Evolutionary conservation across 2,888 invertebrate genomes (phyloP), one percentile per base, ranked within the genome.

Genomic region (Drosophila testacea): DNA sequence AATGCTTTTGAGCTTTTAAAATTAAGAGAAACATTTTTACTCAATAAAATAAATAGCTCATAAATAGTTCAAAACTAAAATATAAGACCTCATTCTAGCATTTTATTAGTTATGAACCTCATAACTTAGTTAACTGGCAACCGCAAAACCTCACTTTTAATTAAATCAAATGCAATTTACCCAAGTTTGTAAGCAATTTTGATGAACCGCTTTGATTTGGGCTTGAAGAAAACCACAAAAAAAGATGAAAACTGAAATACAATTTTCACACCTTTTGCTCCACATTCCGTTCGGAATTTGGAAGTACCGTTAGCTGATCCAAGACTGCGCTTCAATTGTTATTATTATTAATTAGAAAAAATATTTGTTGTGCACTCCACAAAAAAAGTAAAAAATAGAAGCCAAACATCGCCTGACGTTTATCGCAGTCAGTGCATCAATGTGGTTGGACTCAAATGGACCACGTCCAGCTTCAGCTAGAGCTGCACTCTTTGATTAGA

Each of bases 341-440:
- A 90, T 89, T 90, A 89, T 89, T 89, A 90, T 89, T 89, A 89
- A 89, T 89, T 89, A 89, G 86, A 83, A 89, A 84, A 83, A 85
- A 89, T 87, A 89, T 88, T 87, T 89, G 83, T 80, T 80, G 69
- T 72, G 78, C 66, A 59, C 39, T 51, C 79, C 42, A 54, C 42
- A 75, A 77, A 52, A 70, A 10, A 63, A 6, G 30, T 0, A 51
- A 34, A 55, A 67, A 50, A 54, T 44, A 59, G 46, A 61, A 61
- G n/a, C 51, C 64, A 62, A 75, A 75, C 79, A 83, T 88, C 83
- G 88, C 88, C 89, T 89, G 88, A 88, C 88, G 81, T 76, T 86
- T 86, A 89, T 89, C 89, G 79, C 76, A 79, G 66, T 76, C 71
- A 78, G 71, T 81, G 80, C 83, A 89, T 89, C 88, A 83, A 76